Conservation (phyloP, 2,888 invertebrate species). For the Brassicogethes aeneus region DNA sequence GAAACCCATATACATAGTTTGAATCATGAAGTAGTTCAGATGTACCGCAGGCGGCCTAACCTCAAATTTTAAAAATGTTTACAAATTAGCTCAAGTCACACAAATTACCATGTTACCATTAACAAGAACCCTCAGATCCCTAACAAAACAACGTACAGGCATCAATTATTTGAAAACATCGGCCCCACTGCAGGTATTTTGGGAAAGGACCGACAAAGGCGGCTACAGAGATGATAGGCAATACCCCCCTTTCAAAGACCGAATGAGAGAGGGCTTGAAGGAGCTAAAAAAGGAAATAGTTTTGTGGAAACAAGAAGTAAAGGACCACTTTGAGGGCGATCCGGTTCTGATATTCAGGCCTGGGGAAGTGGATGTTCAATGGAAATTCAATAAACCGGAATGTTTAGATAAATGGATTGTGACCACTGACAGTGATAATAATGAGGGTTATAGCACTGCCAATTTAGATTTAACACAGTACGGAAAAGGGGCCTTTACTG, state of each 20-base stretch:
- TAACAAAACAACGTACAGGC: neutral
- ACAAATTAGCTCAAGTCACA: too few species aligned
- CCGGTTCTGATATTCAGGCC: slow-evolving; percentile 46
- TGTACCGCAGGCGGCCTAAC: too few species aligned
- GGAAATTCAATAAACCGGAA: slow-evolving; percentile 56
- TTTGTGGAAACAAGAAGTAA: slow-evolving; percentile 58
- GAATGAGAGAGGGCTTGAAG: slow-evolving; percentile 54
- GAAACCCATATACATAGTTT: too few species aligned
- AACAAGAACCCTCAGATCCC: too few species aligned
- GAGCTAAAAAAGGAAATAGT: slow-evolving; percentile 58
- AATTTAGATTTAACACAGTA: slow-evolving; percentile 55
- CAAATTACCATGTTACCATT: too few species aligned
- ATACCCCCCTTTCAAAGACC: slow-evolving; percentile 43
- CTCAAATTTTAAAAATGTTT: too few species aligned
- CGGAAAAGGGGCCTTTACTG: slow-evolving; percentile 66
- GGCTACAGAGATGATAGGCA: slow-evolving; percentile 44
- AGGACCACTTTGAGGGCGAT: slow-evolving; percentile 54
- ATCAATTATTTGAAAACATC: slow-evolving; percentile 23
- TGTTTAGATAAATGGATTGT: slow-evolving; percentile 62
- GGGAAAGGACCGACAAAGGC: slow-evolving; percentile 52
- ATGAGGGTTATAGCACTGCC: slow-evolving; percentile 67
- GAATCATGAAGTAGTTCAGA: too few species aligned
- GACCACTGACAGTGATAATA: slow-evolving; percentile 72
- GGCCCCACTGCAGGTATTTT: slow-evolving; percentile 38
- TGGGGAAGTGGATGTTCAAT: slow-evolving; percentile 65